Percentiles rank a stretch among this genome's conserved stretches.
phyloP scores from a whole-genome alignment of 1,140 invertebrate genomes.

The Epicauta chinensis region DNA sequence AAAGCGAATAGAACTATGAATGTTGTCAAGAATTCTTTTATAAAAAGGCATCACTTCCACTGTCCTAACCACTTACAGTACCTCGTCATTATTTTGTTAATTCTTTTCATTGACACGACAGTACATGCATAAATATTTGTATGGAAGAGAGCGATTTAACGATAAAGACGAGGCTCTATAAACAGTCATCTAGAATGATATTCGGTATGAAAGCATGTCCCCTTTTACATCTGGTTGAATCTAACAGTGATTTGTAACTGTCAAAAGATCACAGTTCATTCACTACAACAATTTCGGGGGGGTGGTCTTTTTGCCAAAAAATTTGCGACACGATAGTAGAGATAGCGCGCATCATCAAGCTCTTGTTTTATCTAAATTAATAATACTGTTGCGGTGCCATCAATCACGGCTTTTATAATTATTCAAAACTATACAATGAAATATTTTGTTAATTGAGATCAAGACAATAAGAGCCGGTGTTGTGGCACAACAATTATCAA shows the following conservation, averaged over 20 bases:
- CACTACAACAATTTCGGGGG: constrained; percentile 13
- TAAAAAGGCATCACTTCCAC: too few species aligned
- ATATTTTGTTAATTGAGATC: constrained; percentile 8
- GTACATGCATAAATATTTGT: constrained; percentile 10
- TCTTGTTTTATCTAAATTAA: constrained; percentile 19
- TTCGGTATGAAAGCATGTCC: not conserved
- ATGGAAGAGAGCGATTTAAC: too few species aligned
- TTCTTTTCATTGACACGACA: not conserved
- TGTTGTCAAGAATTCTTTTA: constrained; percentile 9
- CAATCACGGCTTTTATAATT: constrained; percentile 10
- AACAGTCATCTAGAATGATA: too few species aligned
- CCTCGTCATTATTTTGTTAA: not conserved
- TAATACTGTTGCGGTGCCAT: constrained; percentile 17
- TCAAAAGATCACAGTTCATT: constrained; percentile 17
- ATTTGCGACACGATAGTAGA: constrained; percentile 7
- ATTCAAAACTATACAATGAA: constrained; percentile 2
- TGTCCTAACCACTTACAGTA: not conserved
- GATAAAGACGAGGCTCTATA: too few species aligned
- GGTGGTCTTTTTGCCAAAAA: constrained; percentile 1
- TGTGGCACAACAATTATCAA: not conserved
- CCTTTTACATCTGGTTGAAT: constrained; percentile 16
- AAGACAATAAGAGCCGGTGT: not conserved
- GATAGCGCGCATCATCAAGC: constrained; percentile 15
- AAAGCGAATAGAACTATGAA: constrained; percentile 15
- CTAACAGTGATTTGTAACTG: constrained; percentile 11